Base-by-base conservation (phyloP, 2,113 vertebrate species). In the Trematomus loennbergii region DNA sequence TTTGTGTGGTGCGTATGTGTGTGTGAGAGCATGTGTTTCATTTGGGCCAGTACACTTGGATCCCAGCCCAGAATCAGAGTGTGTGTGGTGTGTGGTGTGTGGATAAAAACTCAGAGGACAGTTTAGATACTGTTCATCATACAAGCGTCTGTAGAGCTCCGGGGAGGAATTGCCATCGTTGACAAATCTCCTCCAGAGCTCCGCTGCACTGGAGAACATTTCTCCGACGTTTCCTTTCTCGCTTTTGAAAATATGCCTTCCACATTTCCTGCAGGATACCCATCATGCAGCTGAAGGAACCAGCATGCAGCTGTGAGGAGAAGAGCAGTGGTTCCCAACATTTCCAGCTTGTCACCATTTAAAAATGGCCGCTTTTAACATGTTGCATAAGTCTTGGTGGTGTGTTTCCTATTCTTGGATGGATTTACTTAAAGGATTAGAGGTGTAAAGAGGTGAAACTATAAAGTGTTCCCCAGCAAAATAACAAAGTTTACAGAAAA, bases 41-140 rank as follows among this genome's bases (percentile, higher is more conserved):
- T 90, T 91, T 85, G 74, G 91, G 75, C 84, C 84, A 67, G 82
- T 68, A 5, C 22, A 58, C 71, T 82, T 83, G 86, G 74, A 88
- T 89, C 79, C 75, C 78, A 70, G 83, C 83, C 84, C 81, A 69
- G 71, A 87, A 86, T 88, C 91, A 80, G 29, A 89, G 80, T 10
- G 84, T 54, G 81, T 78, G 10, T 36, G 33, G 33, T 33, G 5
- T n/a, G 80, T 10, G 84, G 36, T 87, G 81, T 86, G 85, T 52
- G 59, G 77, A 82, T 84, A 76, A 76, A 91, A 91, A 92, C 92
- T 91, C 90, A 88, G 86, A 93, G 90, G 91, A 91, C 90, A 90
- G 91, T 93, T 92, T 92, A 92, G 88, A 88, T 86, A 55, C 74
- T 69, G 82, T 81, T 91, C 90, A 88, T 90, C 90, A 88, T 61